Evolutionary conservation across 2,888 invertebrate species (phyloP), one percentile per base, ranked within the genome.

Genomic region (Cheilosia variabilis): DNA sequence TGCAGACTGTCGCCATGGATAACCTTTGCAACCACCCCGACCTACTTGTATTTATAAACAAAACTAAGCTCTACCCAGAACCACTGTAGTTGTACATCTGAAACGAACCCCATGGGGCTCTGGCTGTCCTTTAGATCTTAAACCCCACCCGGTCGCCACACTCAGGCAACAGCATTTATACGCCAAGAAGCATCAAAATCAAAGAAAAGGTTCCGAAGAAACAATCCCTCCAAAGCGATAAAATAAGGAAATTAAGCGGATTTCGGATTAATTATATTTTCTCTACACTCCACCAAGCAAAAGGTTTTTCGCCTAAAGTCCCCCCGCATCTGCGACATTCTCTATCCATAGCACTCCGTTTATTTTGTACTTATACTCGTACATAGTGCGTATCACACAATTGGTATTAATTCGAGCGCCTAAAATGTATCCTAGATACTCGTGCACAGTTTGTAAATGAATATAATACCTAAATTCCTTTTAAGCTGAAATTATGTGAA

Each of bases 241-340:
- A 84, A 75, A 69, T 57, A 41, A 52, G 69, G 60, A 84, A 84
- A 84, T 79, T 84, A 84, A 84, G 75, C 65, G 73, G 79, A 84
- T 84, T 79, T 80, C 17, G 75, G 71, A 72, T 72, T 84, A 76
- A 79, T 80, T 84, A 60, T 55, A 65, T 79, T 84, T 60, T 58
- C 27, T 41, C 58, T 79, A 69, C 65, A 75, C 73, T 75, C 53
- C 63, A 41, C 41, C 68, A 55, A 55, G 13, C 78, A 37, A 79
- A 79, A 43, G 69, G 79, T 66, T 68, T 37, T 57, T 34, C 15
- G 24, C 22, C 22, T 19, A 37, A 50, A n/a, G 6, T 55, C 50
- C 27, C 24, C 52, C 34, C 19, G 31, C 37, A 63, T 65, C 19
- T 4, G 37, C 3, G 3, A 37, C 3, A 37, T 37, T 13, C 37